Conservation (phyloP, 1,140 invertebrate genomes). For the Neomicropteryx cornuta region DNA sequence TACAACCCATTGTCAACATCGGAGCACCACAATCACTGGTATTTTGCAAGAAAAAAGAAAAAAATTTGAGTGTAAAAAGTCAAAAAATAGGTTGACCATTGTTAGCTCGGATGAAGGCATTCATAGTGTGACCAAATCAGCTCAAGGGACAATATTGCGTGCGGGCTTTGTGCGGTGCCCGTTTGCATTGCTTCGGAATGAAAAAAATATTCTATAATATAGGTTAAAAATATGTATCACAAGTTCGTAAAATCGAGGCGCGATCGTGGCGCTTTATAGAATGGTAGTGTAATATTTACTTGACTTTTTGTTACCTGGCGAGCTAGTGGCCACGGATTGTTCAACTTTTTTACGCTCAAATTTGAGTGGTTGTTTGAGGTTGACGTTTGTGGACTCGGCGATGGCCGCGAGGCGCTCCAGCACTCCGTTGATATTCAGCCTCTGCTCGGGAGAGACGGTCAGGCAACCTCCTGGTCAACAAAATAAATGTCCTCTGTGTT, state of each 20-base stretch:
- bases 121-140: too few species aligned
- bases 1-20: background rate
- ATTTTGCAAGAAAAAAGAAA: slow-evolving; percentile 21
- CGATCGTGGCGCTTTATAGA: too few species aligned
- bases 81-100: slow-evolving; percentile 42
- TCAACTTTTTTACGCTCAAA: slow-evolving; percentile 50
- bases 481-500: too few species aligned
- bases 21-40: slow-evolving; percentile 14
- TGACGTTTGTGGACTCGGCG: slow-evolving; percentile 70
- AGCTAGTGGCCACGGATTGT: slow-evolving; percentile 44
- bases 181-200: too few species aligned
- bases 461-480: slow-evolving; percentile 66
- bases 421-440: slow-evolving; percentile 65
- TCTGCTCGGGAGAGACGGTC: slow-evolving; percentile 65
- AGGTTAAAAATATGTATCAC: too few species aligned
- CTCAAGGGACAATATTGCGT: too few species aligned
- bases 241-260: too few species aligned
- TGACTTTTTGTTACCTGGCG: slow-evolving; percentile 46
- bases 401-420: slow-evolving; percentile 79
- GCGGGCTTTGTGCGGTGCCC: too few species aligned
- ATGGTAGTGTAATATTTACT: slow-evolving; percentile 47
- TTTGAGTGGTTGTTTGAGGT: slow-evolving; percentile 62
- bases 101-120: slow-evolving; percentile 41
- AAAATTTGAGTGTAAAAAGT: slow-evolving; percentile 45
- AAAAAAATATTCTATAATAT: too few species aligned